Evolutionary conservation across 2,888 invertebrate species (phyloP).

Genomic region (Eumacrocentrus americanus): DNA sequence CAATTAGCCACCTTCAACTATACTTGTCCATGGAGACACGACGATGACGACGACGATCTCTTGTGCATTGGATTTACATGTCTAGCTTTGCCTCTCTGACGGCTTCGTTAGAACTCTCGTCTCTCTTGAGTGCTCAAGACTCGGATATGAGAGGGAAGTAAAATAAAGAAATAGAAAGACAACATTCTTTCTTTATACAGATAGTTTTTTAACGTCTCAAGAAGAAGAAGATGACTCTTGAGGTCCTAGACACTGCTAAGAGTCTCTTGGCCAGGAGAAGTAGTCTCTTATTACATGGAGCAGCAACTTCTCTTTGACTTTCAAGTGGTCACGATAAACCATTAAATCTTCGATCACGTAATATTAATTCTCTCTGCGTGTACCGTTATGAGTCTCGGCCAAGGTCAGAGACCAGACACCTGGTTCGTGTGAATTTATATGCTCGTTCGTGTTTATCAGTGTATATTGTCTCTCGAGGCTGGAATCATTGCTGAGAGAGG

Average conservation of each 20-base stretch:
- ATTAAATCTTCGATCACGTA: conserved; percentile 42
- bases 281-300: too few relatives aligned
- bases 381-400: conserved; percentile 53
- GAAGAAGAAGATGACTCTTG: too few relatives aligned
- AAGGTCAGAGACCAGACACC: conserved; percentile 42
- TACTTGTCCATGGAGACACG: background rate
- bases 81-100: background rate
- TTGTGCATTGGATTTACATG: background rate
- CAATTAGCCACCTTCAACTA: conserved; percentile 41
- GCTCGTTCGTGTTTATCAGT: background rate
- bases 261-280: background rate
- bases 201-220: too few relatives aligned
- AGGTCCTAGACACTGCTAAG: too few relatives aligned
- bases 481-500: too few relatives aligned
- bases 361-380: conserved; percentile 32
- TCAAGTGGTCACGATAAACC: background rate
- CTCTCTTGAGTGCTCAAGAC: too few relatives aligned
- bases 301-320: too few relatives aligned
- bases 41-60: too few relatives aligned
- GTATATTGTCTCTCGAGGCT: background rate
- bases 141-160: too few relatives aligned
- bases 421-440: conserved; percentile 10
- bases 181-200: too few relatives aligned
- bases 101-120: background rate
- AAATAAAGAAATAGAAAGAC: too few relatives aligned